Base-by-base conservation (phyloP, 1,140 invertebrate genomes). In the Lasioglossum baleicum region DNA sequence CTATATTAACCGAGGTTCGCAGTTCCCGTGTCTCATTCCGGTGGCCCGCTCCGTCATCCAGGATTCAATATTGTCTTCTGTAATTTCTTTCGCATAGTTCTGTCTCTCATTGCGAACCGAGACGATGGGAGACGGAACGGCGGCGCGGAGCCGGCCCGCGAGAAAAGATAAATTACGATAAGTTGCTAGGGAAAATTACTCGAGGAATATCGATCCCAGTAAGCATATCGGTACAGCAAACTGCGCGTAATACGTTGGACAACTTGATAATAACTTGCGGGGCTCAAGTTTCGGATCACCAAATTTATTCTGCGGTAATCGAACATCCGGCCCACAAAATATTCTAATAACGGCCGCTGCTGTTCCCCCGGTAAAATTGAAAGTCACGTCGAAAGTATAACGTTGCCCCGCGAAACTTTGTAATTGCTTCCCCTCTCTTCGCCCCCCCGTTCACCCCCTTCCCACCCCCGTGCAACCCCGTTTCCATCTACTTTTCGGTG, bases 211-310 rank as follows among this genome's bases (percentile, higher is more conserved):
- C 72, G 71, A 68, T 75, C 44, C 7, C 31, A 42, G 71, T 66
- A 63, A 75, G 71, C 64, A 42, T 65, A 67, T 80, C 70, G 77
- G 51, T 20, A 48, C 26, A 61, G 53, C 40, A 61, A 80, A 75
- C 71, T 51, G 44, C 64, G 64, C 51, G 51, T 74, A 67, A 80
- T 60, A 74, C 70, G 51, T 68, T 15, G 71, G 35, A 67, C 72
- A 75, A 80, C 78, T 80, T 75, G 70, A 66, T 80, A 80, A 80
- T 75, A 80, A 80, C 42, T 75, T 75, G 56, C 44, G 40, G 51
- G 8, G 31, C 26, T 51, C n/a, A 15, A 75, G 64, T 80, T 61
- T 63, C 65, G 40, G 26, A 75, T 75, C 64, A 31, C 53, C 31
- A 53, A 80, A 80, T 80, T 80, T 68, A 75, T 80, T 68, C 64